Evolutionary conservation across 2,888 invertebrate genomes (phyloP).

Genomic region (Linnaemya tessellans): DNA sequence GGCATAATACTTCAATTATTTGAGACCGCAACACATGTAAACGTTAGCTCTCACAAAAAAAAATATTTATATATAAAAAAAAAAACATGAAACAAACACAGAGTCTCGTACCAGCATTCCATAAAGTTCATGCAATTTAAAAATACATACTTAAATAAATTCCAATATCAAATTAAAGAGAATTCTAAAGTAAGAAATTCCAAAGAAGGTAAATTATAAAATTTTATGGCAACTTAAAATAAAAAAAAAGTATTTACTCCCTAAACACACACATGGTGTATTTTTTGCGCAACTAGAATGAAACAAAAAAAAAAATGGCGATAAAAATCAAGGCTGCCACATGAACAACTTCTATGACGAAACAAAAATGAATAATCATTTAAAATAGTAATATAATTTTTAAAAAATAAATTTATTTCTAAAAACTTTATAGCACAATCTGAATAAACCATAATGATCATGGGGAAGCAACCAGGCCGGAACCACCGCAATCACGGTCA

Average conservation of each 20-base stretch:
- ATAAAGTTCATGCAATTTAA: constrained; percentile 36
- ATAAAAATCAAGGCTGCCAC: not conserved
- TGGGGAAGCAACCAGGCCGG: too few relatives aligned
- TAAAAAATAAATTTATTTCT: too few relatives aligned
- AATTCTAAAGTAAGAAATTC: constrained; percentile 38
- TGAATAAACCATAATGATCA: too few relatives aligned
- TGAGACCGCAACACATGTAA: constrained; percentile 68
- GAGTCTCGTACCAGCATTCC: not conserved
- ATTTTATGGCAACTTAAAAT: constrained; percentile 49
- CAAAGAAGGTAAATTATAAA: constrained; percentile 64
- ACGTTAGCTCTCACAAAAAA: too few relatives aligned
- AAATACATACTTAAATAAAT: constrained; percentile 41
- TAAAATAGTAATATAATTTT: too few relatives aligned
- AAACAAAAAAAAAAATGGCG: not conserved
- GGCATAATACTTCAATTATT: constrained; percentile 67
- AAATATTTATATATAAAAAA: constrained; percentile 23
- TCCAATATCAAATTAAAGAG: constrained; percentile 59
- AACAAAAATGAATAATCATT: too few relatives aligned
- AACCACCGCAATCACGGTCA: too few relatives aligned
- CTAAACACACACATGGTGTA: constrained; percentile 73
- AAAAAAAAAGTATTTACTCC: constrained; percentile 27
- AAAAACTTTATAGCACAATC: too few relatives aligned
- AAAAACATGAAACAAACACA: not conserved
- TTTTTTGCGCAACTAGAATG: not conserved
- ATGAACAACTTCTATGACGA: not conserved